A percentile compares a stretch with the other conserved stretches of the same genome.
Evolutionary conservation across 2,797 vertebrate species (phyloP).

Genomic region (Chanos chanos): DNA sequence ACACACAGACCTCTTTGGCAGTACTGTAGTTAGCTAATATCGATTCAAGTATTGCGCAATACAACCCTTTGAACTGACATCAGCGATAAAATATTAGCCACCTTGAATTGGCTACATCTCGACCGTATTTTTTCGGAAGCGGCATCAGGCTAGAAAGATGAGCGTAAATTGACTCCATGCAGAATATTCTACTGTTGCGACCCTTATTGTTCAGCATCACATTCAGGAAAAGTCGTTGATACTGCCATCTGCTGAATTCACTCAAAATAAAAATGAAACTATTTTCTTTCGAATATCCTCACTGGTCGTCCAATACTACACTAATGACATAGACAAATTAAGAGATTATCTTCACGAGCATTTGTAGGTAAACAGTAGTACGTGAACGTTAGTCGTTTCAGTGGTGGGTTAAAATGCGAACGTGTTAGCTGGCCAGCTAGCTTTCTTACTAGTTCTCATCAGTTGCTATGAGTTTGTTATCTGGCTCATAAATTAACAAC

Average conservation of each 20-base stretch:
- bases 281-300: background rate
- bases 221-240: constrained; percentile 27
- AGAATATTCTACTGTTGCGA: constrained; percentile 32
- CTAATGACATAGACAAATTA: too few relatives aligned
- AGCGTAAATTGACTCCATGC: constrained; percentile 12
- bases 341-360: too few relatives aligned
- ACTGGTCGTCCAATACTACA: too few relatives aligned
- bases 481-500: too few relatives aligned
- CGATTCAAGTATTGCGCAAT: constrained; percentile 20
- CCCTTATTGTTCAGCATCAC: constrained; percentile 43
- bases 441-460: too few relatives aligned
- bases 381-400: too few relatives aligned
- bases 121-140: constrained; percentile 1
- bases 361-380: too few relatives aligned
- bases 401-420: too few relatives aligned
- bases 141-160: constrained; percentile 11
- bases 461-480: too few relatives aligned
- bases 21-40: constrained; percentile 7
- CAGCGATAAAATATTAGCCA: constrained; percentile 15
- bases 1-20: constrained; percentile 3
- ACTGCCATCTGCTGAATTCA: constrained; percentile 48
- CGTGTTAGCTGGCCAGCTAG: too few relatives aligned
- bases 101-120: constrained; percentile 19
- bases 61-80: constrained; percentile 12
- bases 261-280: background rate